Base-by-base conservation (phyloP, 2,113 vertebrate genomes). In the Anser brachyrhynchus region DNA sequence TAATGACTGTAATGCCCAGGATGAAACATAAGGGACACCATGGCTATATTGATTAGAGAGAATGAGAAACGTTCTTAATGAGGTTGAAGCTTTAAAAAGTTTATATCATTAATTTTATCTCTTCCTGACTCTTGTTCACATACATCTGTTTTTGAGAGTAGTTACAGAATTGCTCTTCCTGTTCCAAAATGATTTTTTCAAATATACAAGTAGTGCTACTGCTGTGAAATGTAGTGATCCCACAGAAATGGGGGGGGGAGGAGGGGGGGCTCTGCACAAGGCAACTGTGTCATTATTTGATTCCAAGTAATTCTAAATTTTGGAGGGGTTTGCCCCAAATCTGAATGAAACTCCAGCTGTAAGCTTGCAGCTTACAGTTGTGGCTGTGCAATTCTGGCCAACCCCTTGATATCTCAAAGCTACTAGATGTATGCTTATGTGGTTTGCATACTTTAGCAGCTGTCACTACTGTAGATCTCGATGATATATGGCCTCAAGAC, bases 371-470 rank as follows among this genome's bases (percentile, higher is more conserved):
- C 23, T 18, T 41, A 28, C 3, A 52, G 49, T 33, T 35, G 3
- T 39, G 51, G 35, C 49, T 79, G 19, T 54, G 58, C 58, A 55
- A 2, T 37, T 25, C 18, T 58, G 65, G 10, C 28, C 74, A 80
- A 3, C 37, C 19, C 46, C 62, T 82, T 51, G 52, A 46, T 12
- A 67, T 16, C 33, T 73, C 54, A 28, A n/a, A 20, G n/a, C 46
- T 83, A 14, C 3, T 74, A 28, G 29, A 12, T 52, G 6, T 26
- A n/a, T 1, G 0, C 1, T 0, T 2, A 1, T 29, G 67, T 46
- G 18, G n/a, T 81, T 67, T 0, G 0, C 8, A 3, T 12, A 5
- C 19, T 59, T 82, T 13, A 67, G 31, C 52, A 51, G 71, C 52
- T 77, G 37, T 46, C 9, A 18, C 10, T 59, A 57, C 33, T 61